Percentiles rank a stretch among this genome's conserved stretches.
Evolutionary conservation across 2,888 invertebrate species (phyloP).

Genomic region (Drosophila tripunctata): DNA sequence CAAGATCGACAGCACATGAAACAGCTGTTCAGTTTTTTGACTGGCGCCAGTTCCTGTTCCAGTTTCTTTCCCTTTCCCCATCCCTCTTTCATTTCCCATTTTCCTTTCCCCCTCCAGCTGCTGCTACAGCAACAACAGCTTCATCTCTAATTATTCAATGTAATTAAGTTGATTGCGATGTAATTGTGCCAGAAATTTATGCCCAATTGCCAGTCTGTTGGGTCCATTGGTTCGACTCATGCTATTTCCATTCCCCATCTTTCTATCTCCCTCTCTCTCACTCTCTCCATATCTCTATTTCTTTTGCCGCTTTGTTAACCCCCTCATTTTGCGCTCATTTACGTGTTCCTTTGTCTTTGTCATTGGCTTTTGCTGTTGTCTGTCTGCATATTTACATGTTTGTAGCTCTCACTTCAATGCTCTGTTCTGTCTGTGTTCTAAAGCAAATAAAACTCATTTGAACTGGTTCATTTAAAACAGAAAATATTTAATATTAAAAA

Average conservation of each 20-base stretch:
- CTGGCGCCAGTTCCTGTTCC: constrained; percentile 9
- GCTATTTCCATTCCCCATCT: not conserved
- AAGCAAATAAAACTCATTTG: not conserved
- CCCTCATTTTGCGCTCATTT: constrained; percentile 20
- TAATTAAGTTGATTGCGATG: constrained; percentile 74
- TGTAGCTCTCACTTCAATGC: constrained; percentile 1
- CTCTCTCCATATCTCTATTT: not conserved
- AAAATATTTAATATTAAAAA: no score
- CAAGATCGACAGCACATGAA: constrained; percentile 13
- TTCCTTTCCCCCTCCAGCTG: no score
- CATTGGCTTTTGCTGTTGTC: constrained; percentile 12
- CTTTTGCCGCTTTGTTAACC: not conserved
- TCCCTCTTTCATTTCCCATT: not conserved
- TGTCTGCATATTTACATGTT: constrained; percentile 21
- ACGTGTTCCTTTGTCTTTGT: constrained; percentile 17
- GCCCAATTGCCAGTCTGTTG: constrained; percentile 63
- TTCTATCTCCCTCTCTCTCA: not conserved
- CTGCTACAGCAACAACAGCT: constrained; percentile 11
- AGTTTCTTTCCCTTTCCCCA: not conserved
- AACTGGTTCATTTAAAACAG: not conserved
- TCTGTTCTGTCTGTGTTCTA: not conserved
- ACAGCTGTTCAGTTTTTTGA: constrained; percentile 2
- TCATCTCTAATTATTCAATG: constrained; percentile 74
- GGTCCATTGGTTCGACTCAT: constrained; percentile 21
- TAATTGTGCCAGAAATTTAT: constrained; percentile 74